A percentile compares a stretch with the other conserved stretches of the same genome.
Conservation (phyloP, 2,113 vertebrate genomes). For the Muntiacus reevesi region DNA sequence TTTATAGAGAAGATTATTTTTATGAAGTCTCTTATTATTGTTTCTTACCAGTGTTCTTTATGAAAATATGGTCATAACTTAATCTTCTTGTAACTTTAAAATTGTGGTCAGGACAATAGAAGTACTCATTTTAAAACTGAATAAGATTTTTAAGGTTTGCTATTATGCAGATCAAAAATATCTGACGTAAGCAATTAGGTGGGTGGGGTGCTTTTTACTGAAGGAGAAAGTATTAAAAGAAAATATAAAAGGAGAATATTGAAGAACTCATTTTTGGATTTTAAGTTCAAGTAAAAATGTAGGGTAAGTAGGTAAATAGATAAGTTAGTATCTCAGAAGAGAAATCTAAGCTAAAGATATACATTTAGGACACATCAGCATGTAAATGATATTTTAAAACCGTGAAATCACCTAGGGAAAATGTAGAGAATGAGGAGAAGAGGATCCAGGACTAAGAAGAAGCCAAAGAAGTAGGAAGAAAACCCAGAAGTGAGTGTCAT, state of each 20-base stretch:
- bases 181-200: not conserved
- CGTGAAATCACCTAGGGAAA: not conserved
- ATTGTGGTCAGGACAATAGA: not conserved
- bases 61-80: slow-evolving; percentile 20
- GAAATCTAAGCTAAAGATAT: slow-evolving; percentile 19
- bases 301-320: not conserved
- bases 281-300: slow-evolving; percentile 36
- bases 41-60: slow-evolving; percentile 7
- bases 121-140: not conserved
- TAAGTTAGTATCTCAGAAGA: slow-evolving; percentile 23
- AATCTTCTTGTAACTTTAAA: not conserved
- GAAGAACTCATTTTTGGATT: slow-evolving; percentile 26
- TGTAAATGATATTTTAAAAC: slow-evolving; percentile 41
- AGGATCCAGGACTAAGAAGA: not conserved
- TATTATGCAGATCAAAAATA: slow-evolving; percentile 10
- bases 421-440: slow-evolving; percentile 25
- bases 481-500: not conserved
- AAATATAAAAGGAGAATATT: not conserved
- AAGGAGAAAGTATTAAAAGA: not conserved
- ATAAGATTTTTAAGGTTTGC: not conserved
- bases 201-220: not conserved
- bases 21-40: slow-evolving; percentile 3
- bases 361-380: not conserved
- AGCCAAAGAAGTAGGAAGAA: slow-evolving; percentile 18
- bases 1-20: slow-evolving; percentile 24